phyloP scores from a whole-genome alignment of 2,888 invertebrate genomes.

The Pollenia labialis region DNA sequence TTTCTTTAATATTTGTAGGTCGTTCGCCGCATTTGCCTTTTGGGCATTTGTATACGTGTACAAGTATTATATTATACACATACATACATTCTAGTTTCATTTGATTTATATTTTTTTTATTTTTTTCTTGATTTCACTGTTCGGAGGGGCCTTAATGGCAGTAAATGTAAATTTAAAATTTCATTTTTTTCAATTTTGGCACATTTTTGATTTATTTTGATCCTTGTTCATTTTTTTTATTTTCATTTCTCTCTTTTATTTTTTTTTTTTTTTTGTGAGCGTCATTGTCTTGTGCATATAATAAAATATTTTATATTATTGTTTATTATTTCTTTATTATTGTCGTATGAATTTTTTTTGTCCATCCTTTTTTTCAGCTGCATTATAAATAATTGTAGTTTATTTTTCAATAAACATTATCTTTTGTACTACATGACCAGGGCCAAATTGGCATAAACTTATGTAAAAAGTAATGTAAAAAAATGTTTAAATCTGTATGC shows the following conservation, averaged over 20 bases:
- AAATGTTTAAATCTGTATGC: not conserved
- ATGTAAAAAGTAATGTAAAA: slow-evolving; percentile 29
- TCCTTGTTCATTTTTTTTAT: slow-evolving; percentile 54
- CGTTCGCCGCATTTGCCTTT: slow-evolving; percentile 72
- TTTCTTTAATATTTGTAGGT: slow-evolving; percentile 61
- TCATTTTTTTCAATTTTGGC: slow-evolving; percentile 59
- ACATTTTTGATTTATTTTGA: slow-evolving; percentile 72
- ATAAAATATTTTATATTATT: slow-evolving; percentile 51
- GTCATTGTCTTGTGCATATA: slow-evolving; percentile 44
- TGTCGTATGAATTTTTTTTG: slow-evolving; percentile 19
- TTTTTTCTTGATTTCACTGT: slow-evolving; percentile 22
- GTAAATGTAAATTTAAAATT: slow-evolving; percentile 44
- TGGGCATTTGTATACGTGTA: slow-evolving; percentile 71
- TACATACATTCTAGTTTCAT: slow-evolving; percentile 43
- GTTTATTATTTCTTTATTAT: slow-evolving; percentile 60
- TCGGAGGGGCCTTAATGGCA: slow-evolving; percentile 19
- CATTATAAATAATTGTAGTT: slow-evolving; percentile 53
- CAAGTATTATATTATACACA: slow-evolving; percentile 57
- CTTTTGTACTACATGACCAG: slow-evolving; percentile 29
- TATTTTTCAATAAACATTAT: slow-evolving; percentile 28
- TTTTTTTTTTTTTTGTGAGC: not conserved
- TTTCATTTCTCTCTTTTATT: slow-evolving; percentile 25
- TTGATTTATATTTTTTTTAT: slow-evolving; percentile 54
- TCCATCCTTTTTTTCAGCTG: slow-evolving; percentile 29
- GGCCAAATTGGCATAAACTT: slow-evolving; percentile 44